A percentile compares a stretch with the other conserved stretches of the same genome.
These are phyloP conservation scores for Drosophila birchii DNA, from an alignment of 2,888 invertebrate genomes.

Conservation along the genomic window DNA sequence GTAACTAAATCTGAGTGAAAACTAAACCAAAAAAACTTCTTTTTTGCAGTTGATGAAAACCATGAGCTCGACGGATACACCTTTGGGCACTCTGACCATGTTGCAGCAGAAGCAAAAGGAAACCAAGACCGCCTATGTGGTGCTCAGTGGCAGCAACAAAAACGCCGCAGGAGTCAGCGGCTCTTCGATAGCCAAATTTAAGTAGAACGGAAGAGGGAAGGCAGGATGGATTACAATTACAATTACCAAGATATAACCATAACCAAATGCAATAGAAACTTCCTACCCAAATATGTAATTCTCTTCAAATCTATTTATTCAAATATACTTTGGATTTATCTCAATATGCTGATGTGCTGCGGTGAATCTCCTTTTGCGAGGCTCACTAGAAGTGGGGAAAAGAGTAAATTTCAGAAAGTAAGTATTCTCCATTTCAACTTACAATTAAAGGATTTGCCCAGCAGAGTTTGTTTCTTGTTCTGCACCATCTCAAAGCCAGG, in stretches of 20 bases:
- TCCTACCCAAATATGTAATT: constrained; percentile 53
- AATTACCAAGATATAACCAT: constrained; percentile 38
- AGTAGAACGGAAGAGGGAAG: constrained; percentile 57
- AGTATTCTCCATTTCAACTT: neutral
- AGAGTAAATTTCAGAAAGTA: too few relatives aligned
- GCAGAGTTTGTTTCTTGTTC: constrained; percentile 17
- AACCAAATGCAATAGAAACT: constrained; percentile 77
- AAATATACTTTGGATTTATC: constrained; percentile 34
- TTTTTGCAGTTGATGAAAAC: constrained; percentile 93
- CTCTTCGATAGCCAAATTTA: constrained; percentile 83
- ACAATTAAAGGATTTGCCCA: constrained; percentile 53
- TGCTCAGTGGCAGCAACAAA: constrained; percentile 95
- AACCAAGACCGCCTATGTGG: constrained; percentile 95
- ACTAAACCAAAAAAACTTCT: neutral
- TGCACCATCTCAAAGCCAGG: constrained; percentile 48
- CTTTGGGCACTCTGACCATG: constrained; percentile 96
- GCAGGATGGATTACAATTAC: constrained; percentile 1
- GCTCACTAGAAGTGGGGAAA: constrained; percentile 36
- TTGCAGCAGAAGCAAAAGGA: constrained; percentile 98
- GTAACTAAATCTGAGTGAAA: neutral
- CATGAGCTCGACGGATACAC: constrained; percentile 99
- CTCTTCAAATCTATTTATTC: constrained; percentile 42
- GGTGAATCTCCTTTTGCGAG: constrained; percentile 34
- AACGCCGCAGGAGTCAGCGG: constrained; percentile 82
- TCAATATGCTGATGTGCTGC: constrained; percentile 37